A percentile compares a stretch with the other conserved stretches of the same genome.
phyloP scores from a whole-genome alignment of 2,888 invertebrate genomes.

The Tetanocera ferruginea region DNA sequence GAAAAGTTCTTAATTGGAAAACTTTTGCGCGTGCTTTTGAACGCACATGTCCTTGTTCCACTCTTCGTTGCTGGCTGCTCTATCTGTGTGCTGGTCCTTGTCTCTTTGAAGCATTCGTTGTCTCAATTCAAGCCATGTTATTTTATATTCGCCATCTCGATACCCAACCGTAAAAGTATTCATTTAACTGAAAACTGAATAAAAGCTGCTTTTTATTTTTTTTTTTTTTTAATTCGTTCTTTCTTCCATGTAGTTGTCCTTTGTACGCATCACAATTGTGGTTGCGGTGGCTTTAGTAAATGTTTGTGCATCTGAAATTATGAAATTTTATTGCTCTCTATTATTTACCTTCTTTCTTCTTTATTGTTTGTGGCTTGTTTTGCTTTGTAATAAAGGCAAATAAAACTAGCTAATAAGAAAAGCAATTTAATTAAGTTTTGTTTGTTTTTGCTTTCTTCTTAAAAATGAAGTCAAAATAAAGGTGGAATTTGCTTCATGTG shows the following conservation, averaged over 20 bases:
- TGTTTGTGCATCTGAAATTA: not conserved
- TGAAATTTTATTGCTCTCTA: slow-evolving; percentile 21
- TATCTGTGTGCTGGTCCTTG: not conserved
- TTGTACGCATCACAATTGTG: not conserved
- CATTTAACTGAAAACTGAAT: not conserved
- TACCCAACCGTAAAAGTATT: too few relatives aligned
- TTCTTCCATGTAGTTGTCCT: not conserved
- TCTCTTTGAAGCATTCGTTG: not conserved
- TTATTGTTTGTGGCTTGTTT: slow-evolving; percentile 4
- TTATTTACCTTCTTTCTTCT: not conserved
- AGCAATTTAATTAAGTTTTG: not conserved
- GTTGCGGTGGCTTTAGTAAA: not conserved
- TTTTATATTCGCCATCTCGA: not conserved
- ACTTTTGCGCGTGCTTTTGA: slow-evolving; percentile 23
- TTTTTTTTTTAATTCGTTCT: not conserved
- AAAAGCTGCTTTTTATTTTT: not conserved
- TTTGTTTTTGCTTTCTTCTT: too few relatives aligned
- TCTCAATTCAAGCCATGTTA: not conserved
- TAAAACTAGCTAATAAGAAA: slow-evolving; percentile 1
- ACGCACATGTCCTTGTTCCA: not conserved
- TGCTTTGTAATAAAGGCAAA: slow-evolving; percentile 16
- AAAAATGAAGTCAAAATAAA: too few relatives aligned
- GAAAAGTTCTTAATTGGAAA: slow-evolving; percentile 42
- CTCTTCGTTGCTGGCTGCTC: not conserved
- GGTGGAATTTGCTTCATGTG: too few relatives aligned